Base-by-base conservation (phyloP, 2,888 invertebrate genomes). In the Nasonovia ribisnigri region DNA sequence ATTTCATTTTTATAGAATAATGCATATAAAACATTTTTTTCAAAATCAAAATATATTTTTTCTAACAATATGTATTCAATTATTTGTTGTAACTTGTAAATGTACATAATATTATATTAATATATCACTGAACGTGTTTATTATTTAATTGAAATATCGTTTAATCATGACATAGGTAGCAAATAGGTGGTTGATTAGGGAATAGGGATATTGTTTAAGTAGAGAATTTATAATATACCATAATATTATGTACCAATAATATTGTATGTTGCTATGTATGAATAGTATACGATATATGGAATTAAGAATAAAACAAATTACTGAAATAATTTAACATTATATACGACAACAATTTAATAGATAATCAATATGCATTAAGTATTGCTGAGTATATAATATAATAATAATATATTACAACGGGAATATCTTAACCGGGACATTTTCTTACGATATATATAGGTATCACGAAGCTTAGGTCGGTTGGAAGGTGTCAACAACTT, bases 401-500 rank as follows among this genome's bases (percentile, higher is more conserved):
- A 57, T 57, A 57, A 26, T 26, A 42, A 36, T 84, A 84, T 84
- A 42, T 46, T 43, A 43, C 29, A 51, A 48, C n/a, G 6, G 4
- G 46, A 29, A 86, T 86, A 5, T 16, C n/a, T 29, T 29, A 46
- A 86, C 26, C 24, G 10, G 42, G 29, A 51, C 42, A 11, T 29
- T 88, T 88, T 51, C n/a, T 42, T 57, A 36, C 16, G 24, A 20
- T 84, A 0, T 24, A 54, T 10, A 43, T 96, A 97, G 97, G 97
- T 98, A 95, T 97, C 98, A 94, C 97, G 98, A 95, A 97, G 98
- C 95, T 96, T 98, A 95, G 98, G 98, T 95, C 97, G 98, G 94
- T 96, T 98, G 95, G 98, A 98, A 96, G 98, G 98, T 91, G 98
- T 98, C 94, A 97, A 98, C 95, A 98, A 98, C 96, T 98, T 98